Conservation (phyloP, 2,113 vertebrate species). For the Stictonetta naevosa region DNA sequence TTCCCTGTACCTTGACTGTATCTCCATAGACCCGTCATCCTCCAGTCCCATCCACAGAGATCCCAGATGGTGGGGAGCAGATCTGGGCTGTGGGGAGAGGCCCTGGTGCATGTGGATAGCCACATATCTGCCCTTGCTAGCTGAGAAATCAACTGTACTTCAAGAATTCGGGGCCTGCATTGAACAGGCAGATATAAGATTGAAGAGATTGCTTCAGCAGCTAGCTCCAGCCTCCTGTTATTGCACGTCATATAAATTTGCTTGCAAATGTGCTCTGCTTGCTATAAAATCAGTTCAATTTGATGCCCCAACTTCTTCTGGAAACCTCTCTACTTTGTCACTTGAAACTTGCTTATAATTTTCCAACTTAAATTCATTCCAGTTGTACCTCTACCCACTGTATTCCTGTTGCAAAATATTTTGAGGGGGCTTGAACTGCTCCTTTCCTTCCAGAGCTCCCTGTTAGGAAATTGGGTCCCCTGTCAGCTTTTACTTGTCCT, state of each 20-base stretch:
- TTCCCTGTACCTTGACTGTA: not conserved
- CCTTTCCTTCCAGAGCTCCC: not conserved
- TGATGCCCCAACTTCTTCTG: not conserved
- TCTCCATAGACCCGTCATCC: not conserved
- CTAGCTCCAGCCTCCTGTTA: not conserved
- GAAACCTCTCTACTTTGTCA: not conserved
- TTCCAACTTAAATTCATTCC: not conserved
- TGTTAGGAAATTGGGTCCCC: not conserved
- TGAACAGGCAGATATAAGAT: not conserved
- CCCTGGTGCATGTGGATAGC: not conserved
- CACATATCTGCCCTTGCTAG: not conserved
- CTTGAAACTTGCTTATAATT: not conserved
- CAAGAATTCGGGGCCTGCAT: not conserved
- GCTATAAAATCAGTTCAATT: conserved; percentile 20
- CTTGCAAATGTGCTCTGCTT: not conserved
- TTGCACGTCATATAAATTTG: not conserved
- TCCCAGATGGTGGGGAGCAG: not conserved
- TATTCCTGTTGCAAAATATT: not conserved
- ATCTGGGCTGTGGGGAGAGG: not conserved
- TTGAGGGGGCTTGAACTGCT: not conserved
- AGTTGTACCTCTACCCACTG: not conserved
- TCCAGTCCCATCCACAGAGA: not conserved
- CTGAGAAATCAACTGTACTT: not conserved
- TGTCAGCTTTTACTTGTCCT: not conserved
- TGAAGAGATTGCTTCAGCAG: not conserved